Percentiles rank a stretch among this genome's conserved stretches.
Conservation (phyloP, 2,888 invertebrate genomes). For the Deilephila elpenor region DNA sequence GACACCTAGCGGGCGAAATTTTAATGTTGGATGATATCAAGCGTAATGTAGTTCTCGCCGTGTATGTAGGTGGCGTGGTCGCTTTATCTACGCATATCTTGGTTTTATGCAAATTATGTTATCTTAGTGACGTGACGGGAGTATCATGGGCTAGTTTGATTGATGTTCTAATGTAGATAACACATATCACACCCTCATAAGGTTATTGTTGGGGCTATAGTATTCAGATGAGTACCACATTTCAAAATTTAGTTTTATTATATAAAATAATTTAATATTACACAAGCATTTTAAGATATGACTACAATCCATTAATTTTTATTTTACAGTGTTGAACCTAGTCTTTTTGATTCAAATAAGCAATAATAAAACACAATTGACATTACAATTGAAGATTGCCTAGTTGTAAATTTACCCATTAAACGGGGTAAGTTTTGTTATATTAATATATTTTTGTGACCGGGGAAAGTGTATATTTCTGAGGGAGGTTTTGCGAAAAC, state of each 20-base stretch:
- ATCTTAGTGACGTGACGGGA: slow-evolving; percentile 25
- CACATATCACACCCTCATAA: neutral
- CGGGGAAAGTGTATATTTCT: neutral
- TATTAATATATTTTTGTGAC: too few species aligned
- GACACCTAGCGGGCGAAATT: slow-evolving; percentile 54
- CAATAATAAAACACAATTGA: slow-evolving; percentile 15
- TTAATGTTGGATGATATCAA: slow-evolving; percentile 25
- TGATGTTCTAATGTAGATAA: neutral
- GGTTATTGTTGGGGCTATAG: too few species aligned
- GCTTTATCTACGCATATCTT: slow-evolving; percentile 27
- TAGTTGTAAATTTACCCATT: neutral
- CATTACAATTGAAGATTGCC: neutral
- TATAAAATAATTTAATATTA: neutral
- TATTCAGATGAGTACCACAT: too few species aligned
- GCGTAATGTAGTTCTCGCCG: slow-evolving; percentile 6
- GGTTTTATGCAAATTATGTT: slow-evolving; percentile 24
- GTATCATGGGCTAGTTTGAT: slow-evolving; percentile 13
- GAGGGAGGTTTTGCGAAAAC: too few species aligned
- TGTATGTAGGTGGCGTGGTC: slow-evolving; percentile 26
- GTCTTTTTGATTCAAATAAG: neutral
- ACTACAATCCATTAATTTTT: neutral
- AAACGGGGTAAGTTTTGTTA: neutral
- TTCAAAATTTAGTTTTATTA: neutral
- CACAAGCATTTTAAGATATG: neutral
- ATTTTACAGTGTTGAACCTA: neutral